Evolutionary conservation across 64 coral and sea anemone genomes (phyloP), one percentile per base, ranked within the genome.

Genomic region (Dendronephthya gigantea): DNA sequence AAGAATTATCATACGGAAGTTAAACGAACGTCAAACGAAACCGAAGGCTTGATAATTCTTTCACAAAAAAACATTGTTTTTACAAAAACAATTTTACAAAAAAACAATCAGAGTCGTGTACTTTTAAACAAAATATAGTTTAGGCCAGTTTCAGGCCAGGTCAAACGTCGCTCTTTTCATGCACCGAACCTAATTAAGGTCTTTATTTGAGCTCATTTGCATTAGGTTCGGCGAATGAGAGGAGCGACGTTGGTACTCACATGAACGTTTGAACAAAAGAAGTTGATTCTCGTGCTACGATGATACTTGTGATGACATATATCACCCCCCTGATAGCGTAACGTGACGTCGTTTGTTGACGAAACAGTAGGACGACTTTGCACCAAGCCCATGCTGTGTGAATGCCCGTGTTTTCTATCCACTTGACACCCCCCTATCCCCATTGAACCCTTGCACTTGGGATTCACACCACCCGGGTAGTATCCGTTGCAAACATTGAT

Each of bases 401-500:
- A 83, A 38, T 32, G 84, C 0, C 38, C 70, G 10, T 48, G 14
- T n/a, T 72, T 88, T 35, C 93, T 91, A 22, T 96, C 94, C 2
- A 93, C 79, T 81, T 96, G 94, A 84, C 91, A 93, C 49, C 55
- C 94, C 0, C 94, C 91, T 13, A 93, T 93, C 25, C 55, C 55
- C 7, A 82, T 56, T 4, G 88, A 89, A 8, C 91, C 91, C 0
- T 91, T 83, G 49, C 94, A 96, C 0, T 17, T 16, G 29, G 52
- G 59, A 25, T 47, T 37, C 11, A 38, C 27, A 4, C 38, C 39
- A 9, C 36, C 49, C 23, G 76, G 52, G 45, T 93, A 93, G 31
- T 89, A 62, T 52, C 89, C 28, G 8, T 86, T 85, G 19, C 94
- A 96, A 7, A 96, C 85, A 51, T 96, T 96, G 39, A 96, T 96